A percentile compares a stretch with the other conserved stretches of the same genome.
These are phyloP conservation scores for Brachionus rubens DNA, from an alignment of 1,140 invertebrate species.

Conservation along the genomic window DNA sequence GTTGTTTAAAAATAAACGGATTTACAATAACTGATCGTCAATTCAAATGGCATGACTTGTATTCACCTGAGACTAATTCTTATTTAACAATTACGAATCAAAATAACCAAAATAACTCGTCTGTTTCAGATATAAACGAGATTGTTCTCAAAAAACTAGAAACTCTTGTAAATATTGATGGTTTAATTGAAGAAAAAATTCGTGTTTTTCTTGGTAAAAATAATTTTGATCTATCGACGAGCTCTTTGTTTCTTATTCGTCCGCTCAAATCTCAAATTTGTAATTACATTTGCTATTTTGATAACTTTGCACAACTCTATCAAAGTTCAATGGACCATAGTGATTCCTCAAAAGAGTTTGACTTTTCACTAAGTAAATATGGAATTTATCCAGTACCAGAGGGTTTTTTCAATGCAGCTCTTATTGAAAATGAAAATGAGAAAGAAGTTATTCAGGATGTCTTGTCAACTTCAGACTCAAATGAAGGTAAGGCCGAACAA, in stretches of 20 bases:
- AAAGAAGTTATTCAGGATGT: neutral
- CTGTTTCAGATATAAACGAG: neutral
- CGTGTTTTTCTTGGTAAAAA: neutral
- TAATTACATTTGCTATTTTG: slow-evolving; percentile 38
- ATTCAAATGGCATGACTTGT: slow-evolving; percentile 2
- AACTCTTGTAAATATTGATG: neutral
- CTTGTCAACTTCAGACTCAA: neutral
- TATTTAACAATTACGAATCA: neutral
- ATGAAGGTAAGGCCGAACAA: neutral
- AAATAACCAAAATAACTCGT: neutral
- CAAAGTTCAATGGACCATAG: neutral
- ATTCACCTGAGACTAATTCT: slow-evolving; percentile 36
- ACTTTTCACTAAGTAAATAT: neutral
- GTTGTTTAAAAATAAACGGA: slow-evolving; percentile 28
- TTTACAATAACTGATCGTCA: neutral
- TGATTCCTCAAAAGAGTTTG: neutral
- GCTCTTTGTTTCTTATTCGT: neutral
- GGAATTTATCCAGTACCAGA: neutral
- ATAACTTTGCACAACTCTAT: slow-evolving; percentile 21
- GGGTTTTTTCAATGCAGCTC: neutral
- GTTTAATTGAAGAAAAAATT: neutral
- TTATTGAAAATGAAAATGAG: slow-evolving; percentile 2
- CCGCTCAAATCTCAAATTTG: slow-evolving; percentile 14
- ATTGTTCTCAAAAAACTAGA: neutral
- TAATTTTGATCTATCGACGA: neutral